Conservation (phyloP, 2,888 invertebrate genomes). For the Adela reaumurella region DNA sequence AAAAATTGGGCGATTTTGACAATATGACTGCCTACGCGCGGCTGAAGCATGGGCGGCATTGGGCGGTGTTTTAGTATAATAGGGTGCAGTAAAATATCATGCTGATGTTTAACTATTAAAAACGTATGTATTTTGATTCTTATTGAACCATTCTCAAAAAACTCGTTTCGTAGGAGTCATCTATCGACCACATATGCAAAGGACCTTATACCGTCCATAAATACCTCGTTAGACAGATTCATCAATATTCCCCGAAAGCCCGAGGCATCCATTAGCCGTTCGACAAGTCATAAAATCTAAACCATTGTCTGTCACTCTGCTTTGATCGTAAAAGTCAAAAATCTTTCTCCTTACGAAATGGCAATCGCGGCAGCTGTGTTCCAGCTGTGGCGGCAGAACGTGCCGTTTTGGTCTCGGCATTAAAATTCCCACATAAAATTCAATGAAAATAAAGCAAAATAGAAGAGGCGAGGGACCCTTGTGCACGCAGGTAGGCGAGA, state of each 20-base stretch:
- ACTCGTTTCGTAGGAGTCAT: too few species aligned
- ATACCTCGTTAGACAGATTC: too few species aligned
- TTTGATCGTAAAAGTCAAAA: background rate
- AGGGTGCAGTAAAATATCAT: too few species aligned
- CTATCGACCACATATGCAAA: too few species aligned
- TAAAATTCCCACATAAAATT: constrained; percentile 54
- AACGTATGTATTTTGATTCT: too few species aligned
- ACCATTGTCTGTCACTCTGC: background rate
- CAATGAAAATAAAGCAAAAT: constrained; percentile 28
- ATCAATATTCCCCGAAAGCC: background rate
- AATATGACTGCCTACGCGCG: too few species aligned
- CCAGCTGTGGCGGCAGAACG: constrained; percentile 49
- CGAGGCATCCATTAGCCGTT: background rate
- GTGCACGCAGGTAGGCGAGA: constrained; percentile 8
- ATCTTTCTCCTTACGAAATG: background rate
- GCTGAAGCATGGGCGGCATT: too few species aligned
- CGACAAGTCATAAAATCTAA: background rate
- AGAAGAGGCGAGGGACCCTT: constrained; percentile 21
- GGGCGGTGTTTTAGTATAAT: too few species aligned
- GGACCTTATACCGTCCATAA: too few species aligned
- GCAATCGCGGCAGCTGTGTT: constrained; percentile 32
- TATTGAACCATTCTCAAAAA: too few species aligned
- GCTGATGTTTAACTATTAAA: too few species aligned
- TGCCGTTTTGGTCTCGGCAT: constrained; percentile 45
- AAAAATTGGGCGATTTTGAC: too few species aligned